phyloP scores from a whole-genome alignment of 2,113 vertebrate species.

The Chaetodon auriga region DNA sequence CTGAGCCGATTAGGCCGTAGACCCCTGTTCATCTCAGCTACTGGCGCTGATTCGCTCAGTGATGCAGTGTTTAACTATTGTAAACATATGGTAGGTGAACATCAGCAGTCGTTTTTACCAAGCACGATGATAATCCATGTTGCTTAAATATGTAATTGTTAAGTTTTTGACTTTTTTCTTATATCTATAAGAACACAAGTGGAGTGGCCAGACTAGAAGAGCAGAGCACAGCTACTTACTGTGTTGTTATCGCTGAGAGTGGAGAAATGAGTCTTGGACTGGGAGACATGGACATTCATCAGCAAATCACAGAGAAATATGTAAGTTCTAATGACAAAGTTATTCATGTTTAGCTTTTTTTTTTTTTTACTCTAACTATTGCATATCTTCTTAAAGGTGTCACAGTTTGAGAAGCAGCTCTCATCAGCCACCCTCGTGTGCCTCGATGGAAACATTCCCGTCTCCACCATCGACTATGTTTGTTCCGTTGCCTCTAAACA shows the following conservation, averaged over 20 bases:
- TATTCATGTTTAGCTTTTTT: neutral
- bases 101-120: neutral
- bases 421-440: constrained; percentile 86
- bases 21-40: constrained; percentile 89
- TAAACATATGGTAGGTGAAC: constrained; percentile 89
- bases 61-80: constrained; percentile 86
- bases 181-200: constrained; percentile 77
- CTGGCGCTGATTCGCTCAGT: constrained; percentile 88
- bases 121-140: neutral
- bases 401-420: constrained; percentile 87
- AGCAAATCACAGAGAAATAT: constrained; percentile 87
- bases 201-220: constrained; percentile 75
- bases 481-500: constrained; percentile 87
- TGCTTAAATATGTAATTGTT: neutral
- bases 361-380: neutral
- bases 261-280: constrained; percentile 90
- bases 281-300: constrained; percentile 94
- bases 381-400: constrained; percentile 82
- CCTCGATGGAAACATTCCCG: constrained; percentile 91
- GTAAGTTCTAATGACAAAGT: constrained; percentile 77
- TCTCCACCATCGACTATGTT: constrained; percentile 89
- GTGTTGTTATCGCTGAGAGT: constrained; percentile 79
- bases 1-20: constrained; percentile 87
- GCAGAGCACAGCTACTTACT: constrained; percentile 85
- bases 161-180: neutral